phyloP scores from a whole-genome alignment of 2,797 vertebrate genomes.

The Anguilla marmorata region DNA sequence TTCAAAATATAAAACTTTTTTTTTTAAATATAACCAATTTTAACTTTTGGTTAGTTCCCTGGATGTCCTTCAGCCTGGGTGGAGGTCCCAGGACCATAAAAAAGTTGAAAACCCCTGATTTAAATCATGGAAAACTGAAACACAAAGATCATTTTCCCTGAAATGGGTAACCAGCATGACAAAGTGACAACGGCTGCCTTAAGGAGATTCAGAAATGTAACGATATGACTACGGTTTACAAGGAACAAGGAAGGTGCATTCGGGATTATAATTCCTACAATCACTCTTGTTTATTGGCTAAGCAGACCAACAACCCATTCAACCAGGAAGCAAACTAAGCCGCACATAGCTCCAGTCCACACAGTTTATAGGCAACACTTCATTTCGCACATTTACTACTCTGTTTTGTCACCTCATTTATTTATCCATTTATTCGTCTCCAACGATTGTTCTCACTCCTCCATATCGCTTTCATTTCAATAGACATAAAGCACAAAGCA shows the following conservation, averaged over 20 bases:
- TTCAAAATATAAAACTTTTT: no score
- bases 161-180: not conserved
- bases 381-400: not conserved
- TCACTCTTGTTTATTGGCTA: constrained; percentile 34
- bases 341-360: not conserved
- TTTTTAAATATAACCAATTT: no score
- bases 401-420: constrained; percentile 6
- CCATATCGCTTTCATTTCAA: not conserved
- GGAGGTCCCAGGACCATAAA: no score
- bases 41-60: no score
- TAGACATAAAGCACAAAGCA: not conserved
- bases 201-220: not conserved
- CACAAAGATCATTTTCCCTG: not conserved
- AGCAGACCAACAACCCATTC: constrained; percentile 18
- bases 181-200: not conserved
- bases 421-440: not conserved
- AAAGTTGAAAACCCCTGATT: not conserved
- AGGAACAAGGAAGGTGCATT: not conserved
- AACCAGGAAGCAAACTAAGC: not conserved
- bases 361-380: not conserved
- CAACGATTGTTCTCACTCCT: not conserved
- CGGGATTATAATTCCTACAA: constrained; percentile 32
- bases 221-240: not conserved
- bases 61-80: no score
- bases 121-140: not conserved